These are phyloP conservation scores for Neodiprion virginianus DNA, from an alignment of 1,140 invertebrate species.

Conservation along the genomic window DNA sequence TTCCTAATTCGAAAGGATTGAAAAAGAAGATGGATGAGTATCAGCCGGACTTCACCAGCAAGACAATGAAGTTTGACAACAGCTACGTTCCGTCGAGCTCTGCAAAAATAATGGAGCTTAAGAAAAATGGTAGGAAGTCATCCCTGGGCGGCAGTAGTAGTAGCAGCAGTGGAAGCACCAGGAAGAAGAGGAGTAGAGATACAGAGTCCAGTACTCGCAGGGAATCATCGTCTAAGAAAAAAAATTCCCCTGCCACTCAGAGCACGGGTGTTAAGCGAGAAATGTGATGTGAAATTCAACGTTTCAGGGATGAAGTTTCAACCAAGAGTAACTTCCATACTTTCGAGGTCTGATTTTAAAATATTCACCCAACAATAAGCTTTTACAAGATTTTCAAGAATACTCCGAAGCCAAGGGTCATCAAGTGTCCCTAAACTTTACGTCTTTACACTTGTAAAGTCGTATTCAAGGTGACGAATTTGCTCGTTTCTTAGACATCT, in stretches of 20 bases:
- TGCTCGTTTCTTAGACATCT: too few species aligned
- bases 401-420: too few species aligned
- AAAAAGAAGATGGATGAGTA: slow-evolving; percentile 39
- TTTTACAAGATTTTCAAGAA: too few species aligned
- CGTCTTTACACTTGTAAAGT: too few species aligned
- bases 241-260: not conserved
- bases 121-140: not conserved
- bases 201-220: not conserved
- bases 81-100: slow-evolving; percentile 44
- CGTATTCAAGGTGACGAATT: too few species aligned
- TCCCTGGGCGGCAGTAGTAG: not conserved
- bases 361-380: too few species aligned
- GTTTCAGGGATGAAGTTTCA: too few species aligned
- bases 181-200: not conserved
- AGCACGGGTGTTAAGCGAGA: not conserved
- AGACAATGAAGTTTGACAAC: slow-evolving; percentile 41
- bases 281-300: not conserved
- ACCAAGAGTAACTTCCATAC: too few species aligned
- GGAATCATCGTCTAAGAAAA: not conserved
- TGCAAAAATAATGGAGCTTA: not conserved
- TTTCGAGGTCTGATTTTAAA: too few species aligned
- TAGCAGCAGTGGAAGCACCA: not conserved
- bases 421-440: too few species aligned
- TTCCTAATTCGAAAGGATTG: slow-evolving; percentile 41
- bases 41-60: slow-evolving; percentile 42